Evolutionary conservation across 2,888 invertebrate species (phyloP), one percentile per base, ranked within the genome.

Genomic region (Leistus spinibarbis): DNA sequence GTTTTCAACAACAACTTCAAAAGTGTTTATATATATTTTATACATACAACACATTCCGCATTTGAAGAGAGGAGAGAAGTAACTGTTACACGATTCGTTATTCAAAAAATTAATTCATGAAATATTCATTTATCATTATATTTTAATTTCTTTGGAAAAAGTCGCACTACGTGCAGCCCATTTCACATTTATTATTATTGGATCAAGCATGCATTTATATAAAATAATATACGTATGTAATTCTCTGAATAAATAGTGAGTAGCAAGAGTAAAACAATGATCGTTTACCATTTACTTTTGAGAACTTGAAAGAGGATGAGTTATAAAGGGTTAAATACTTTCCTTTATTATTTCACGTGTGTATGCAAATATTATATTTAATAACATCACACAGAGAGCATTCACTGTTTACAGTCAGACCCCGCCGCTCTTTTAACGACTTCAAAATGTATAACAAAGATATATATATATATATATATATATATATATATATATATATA

Each of bases 281-380:
- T 70, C 70, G 70, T 62, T 19, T 70, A 16, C 23, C 10, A 70
- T 19, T 13, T 10, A 22, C 22, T 57, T 69, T 68, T 54, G 40
- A 1, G 13, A 40, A 40, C 5, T 13, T 40, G 40, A 69, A 69
- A 56, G 60, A 62, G 20, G 62, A 54, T 13, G 10, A 56, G 65
- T 71, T 71, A 71, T 71, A 71, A 71, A 71, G 71, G 64, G 23
- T n/a, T 65, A 71, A 71, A 71, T 40, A 40, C 65, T 71, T 71
- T 71, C 71, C 40, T 56, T 65, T 71, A 71, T 71, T 71, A 71
- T 71, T 71, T 71, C 65, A 71, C 71, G 65, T 71, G 65, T 71
- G 71, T 71, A 71, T 71, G 71, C 71, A 71, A 71, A 71, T 71
- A 71, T 71, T 71, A 71, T 71, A 71, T 71, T 71, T 71, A 71